Percentiles rank a stretch among this genome's conserved stretches.
Conservation (phyloP, 2,888 invertebrate genomes). For the Apoderus coryli region DNA sequence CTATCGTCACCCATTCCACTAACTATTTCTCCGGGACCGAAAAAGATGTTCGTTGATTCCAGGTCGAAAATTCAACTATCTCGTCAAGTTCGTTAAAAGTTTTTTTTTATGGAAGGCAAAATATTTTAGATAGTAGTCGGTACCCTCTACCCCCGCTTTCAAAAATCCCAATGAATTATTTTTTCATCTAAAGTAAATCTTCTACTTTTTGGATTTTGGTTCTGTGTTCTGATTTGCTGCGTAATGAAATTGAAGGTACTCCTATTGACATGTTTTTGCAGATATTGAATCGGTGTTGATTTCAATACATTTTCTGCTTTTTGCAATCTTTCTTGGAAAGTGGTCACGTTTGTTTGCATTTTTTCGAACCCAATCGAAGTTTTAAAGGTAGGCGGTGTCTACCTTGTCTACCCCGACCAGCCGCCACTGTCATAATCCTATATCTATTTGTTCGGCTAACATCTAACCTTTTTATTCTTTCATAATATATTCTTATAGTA, state of each 20-base stretch:
- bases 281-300: too few species aligned
- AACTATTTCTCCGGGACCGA: constrained; percentile 10
- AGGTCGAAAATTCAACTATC: constrained; percentile 13
- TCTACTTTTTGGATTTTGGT: constrained; percentile 14
- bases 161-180: too few species aligned
- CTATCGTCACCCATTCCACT: constrained; percentile 11
- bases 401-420: too few species aligned
- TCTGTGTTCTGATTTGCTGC: constrained; percentile 12
- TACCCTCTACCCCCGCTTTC: constrained; percentile 15
- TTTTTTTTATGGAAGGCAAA: constrained; percentile 16
- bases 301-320: neutral
- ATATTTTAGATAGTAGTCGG: constrained; percentile 15
- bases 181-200: constrained; percentile 17
- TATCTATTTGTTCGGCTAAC: neutral
- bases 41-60: constrained; percentile 16
- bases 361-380: too few species aligned
- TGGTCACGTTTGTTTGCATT: neutral
- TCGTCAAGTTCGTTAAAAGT: constrained; percentile 13
- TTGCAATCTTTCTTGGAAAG: constrained; percentile 1
- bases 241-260: constrained; percentile 11
- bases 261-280: too few species aligned
- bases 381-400: too few species aligned
- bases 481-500: neutral
- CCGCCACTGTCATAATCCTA: too few species aligned
- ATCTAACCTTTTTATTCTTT: constrained; percentile 1